Evolutionary conservation across 2,888 invertebrate species (phyloP), one percentile per base, ranked within the genome.

Genomic region (Noctua janthe): DNA sequence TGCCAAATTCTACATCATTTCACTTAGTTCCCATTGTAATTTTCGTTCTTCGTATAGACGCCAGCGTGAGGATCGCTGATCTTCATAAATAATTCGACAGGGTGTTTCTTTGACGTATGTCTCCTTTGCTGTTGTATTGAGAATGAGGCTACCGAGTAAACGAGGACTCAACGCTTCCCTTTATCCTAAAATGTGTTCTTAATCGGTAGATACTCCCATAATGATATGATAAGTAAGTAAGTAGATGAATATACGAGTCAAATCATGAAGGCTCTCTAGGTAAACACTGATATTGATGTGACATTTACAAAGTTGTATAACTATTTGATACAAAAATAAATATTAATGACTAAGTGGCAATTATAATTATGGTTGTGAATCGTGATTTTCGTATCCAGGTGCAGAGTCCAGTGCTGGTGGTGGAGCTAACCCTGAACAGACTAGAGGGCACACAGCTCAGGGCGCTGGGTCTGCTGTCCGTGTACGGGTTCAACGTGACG

Each of bases 401-500:
- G 95, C 93, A 97, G 97, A 94, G 98, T 90, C 98, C 98, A 76
- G 99, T 98, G 88, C 96, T 99, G 85, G 98, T 99, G 80, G 97
- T 99, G 84, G 98, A 98, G 87, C 97, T 99, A 90, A 96, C 97
- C 67, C 97, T 99, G 90, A 97, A 98, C 88, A 97, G 98, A 43
- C 95, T 98, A 82, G 98, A 98, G 92, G 98, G 98, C 15, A 98
- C 98, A 54, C 99, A 99, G 95, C 97, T 99, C 79, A 97, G 99
- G 11, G 99, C 99, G 0, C 96, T 99, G 85, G 98, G 98, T 78
- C 97, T 99, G 54, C 97, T 99, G 83, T 98, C 99, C 85, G 98
- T 99, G 66, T 99, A 98, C 93, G 99, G 99, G n/a, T 99, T 99
- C 96, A 99, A 99, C 96, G 98, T 99, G 90, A 99, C 99, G 49